Conservation (phyloP, 2,113 vertebrate genomes). For the Eulemur rufifrons region DNA sequence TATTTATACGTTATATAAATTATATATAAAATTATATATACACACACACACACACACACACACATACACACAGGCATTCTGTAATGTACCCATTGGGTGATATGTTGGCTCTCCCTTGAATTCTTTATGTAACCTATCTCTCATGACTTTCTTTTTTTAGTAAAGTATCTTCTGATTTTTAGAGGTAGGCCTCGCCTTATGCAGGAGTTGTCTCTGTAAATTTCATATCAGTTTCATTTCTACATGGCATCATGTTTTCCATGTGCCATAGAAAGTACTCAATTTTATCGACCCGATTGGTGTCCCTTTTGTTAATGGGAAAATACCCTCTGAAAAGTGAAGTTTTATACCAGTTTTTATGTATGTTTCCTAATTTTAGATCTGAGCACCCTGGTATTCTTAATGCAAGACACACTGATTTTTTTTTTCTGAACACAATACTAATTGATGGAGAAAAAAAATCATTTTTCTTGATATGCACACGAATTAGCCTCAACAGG, state of each 20-base stretch:
- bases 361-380: neutral
- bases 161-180: constrained; percentile 17
- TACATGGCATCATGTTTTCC: neutral
- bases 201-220: neutral
- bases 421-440: neutral
- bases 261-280: neutral
- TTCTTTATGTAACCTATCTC: neutral
- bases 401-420: neutral
- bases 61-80: neutral
- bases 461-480: neutral
- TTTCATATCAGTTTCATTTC: neutral
- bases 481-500: neutral
- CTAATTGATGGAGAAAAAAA: constrained; percentile 20
- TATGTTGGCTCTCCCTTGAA: neutral
- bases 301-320: neutral
- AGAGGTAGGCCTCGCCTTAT: neutral
- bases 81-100: neutral
- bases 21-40: neutral
- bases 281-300: neutral
- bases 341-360: neutral
- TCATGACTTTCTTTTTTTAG: constrained; percentile 9
- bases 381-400: neutral
- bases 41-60: neutral
- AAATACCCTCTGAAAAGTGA: neutral
- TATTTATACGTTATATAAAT: constrained; percentile 20